phyloP scores from a whole-genome alignment of 2,113 vertebrate genomes.

The Centrocercus urophasianus region DNA sequence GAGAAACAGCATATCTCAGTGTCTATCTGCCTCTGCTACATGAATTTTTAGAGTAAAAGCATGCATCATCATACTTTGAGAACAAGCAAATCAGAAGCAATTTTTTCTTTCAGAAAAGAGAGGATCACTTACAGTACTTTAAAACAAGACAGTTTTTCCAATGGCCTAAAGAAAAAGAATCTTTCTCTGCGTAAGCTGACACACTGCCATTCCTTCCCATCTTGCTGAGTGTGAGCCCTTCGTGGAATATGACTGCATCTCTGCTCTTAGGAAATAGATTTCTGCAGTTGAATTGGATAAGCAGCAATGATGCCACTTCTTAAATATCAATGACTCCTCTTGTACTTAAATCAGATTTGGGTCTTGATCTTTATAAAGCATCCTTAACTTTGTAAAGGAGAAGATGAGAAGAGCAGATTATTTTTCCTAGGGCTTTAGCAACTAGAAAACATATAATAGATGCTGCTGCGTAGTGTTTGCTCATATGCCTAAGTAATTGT shows the following conservation, averaged over 20 bases:
- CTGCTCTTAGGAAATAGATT: not conserved
- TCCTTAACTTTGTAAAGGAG: not conserved
- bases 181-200: not conserved
- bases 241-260: not conserved
- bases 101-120: not conserved
- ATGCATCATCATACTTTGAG: conserved; percentile 32
- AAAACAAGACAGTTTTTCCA: not conserved
- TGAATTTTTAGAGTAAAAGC: conserved; percentile 9
- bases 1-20: not conserved
- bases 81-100: conserved; percentile 38
- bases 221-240: not conserved
- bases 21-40: not conserved
- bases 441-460: not conserved
- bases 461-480: not conserved
- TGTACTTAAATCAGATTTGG: conserved; percentile 18
- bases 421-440: conserved; percentile 12
- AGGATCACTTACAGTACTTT: conserved; percentile 25
- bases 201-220: not conserved
- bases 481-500: not conserved
- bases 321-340: not conserved
- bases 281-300: not conserved
- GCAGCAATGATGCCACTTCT: not conserved
- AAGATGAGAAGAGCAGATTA: not conserved
- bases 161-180: not conserved
- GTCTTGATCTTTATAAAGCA: not conserved